Conservation (phyloP, 2,797 vertebrate species). For the Hippocampus kuda region DNA sequence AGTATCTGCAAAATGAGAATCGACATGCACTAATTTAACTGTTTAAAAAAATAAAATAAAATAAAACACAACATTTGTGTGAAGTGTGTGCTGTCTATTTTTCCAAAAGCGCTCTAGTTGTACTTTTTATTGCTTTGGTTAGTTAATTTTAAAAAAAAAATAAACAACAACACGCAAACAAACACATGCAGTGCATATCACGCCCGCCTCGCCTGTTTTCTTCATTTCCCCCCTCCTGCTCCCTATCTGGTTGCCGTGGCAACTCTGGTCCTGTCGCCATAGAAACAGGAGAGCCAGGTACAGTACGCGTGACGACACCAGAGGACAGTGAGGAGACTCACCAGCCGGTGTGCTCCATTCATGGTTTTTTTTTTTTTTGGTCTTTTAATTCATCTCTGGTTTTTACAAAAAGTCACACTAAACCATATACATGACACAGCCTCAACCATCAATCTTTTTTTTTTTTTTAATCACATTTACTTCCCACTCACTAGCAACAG, state of each 20-base stretch:
- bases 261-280: conserved; percentile 61
- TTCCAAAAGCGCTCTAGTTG: conserved; percentile 71
- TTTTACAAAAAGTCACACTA: conserved; percentile 49
- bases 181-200: conserved; percentile 73
- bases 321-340: conserved; percentile 42
- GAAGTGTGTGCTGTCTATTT: conserved; percentile 73
- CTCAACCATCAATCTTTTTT: not conserved
- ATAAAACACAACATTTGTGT: conserved; percentile 60
- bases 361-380: conserved; percentile 53
- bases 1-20: conserved; percentile 76
- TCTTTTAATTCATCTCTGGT: conserved; percentile 54
- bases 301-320: conserved; percentile 47
- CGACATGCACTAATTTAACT: conserved; percentile 76
- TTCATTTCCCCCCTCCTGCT: conserved; percentile 30
- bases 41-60: conserved; percentile 62
- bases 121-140: conserved; percentile 77
- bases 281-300: conserved; percentile 56
- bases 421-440: conserved; percentile 28
- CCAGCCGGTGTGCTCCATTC: conserved; percentile 43
- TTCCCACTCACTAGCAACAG: conserved; percentile 34
- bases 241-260: conserved; percentile 55
- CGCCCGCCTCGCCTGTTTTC: conserved; percentile 46
- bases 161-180: conserved; percentile 43
- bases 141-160: conserved; percentile 80
- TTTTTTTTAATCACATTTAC: conserved; percentile 15